Conservation (phyloP, 1,140 invertebrate species). For the Hestina assimilis region DNA sequence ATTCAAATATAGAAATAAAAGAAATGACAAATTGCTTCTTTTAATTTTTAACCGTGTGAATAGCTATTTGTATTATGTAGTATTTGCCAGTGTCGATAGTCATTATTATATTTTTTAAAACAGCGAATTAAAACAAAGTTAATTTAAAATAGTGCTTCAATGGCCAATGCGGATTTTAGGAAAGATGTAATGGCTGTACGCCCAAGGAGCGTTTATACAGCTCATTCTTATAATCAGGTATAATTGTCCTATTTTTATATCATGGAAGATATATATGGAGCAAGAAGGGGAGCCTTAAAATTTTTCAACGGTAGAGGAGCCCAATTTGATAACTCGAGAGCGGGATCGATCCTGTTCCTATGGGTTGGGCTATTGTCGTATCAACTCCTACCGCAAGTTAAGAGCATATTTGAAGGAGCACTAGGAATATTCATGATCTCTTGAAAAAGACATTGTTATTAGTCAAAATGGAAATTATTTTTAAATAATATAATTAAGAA, state of each 20-base stretch:
- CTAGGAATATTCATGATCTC: too few species aligned
- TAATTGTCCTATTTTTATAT: not conserved
- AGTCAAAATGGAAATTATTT: too few species aligned
- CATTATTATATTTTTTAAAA: slow-evolving; percentile 63
- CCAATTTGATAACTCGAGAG: too few species aligned
- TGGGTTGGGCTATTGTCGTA: too few species aligned
- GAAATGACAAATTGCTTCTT: slow-evolving; percentile 58
- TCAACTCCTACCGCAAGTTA: too few species aligned
- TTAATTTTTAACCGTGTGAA: slow-evolving; percentile 44
- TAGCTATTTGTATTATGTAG: slow-evolving; percentile 70
- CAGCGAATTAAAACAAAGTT: slow-evolving; percentile 53
- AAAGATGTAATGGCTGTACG: slow-evolving; percentile 70
- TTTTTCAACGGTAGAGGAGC: not conserved
- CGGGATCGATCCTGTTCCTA: too few species aligned
- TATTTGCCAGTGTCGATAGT: slow-evolving; percentile 55
- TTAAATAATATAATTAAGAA: too few species aligned
- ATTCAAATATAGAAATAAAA: slow-evolving; percentile 48
- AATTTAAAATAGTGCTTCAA: slow-evolving; percentile 59
- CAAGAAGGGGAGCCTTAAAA: not conserved
- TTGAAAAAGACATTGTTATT: too few species aligned
- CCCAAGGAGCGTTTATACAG: slow-evolving; percentile 72
- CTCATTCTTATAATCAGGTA: slow-evolving; percentile 74
- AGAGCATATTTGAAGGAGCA: too few species aligned
- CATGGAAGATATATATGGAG: not conserved
- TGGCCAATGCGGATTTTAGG: slow-evolving; percentile 72